phyloP scores from a whole-genome alignment of 2,888 invertebrate genomes.

The Trachelus iudaicus region DNA sequence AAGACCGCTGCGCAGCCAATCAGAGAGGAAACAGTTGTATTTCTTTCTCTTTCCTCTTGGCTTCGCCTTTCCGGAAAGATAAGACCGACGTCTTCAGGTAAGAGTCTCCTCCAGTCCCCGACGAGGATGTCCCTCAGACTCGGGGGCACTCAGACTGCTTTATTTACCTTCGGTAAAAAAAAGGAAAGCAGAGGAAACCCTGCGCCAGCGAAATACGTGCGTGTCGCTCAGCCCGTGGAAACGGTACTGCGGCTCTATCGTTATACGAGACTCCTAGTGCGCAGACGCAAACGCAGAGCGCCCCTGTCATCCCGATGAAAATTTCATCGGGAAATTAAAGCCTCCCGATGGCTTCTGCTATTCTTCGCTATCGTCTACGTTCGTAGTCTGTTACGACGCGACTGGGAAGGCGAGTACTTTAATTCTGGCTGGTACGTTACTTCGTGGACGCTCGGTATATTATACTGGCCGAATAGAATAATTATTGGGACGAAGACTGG shows the following conservation, averaged over 20 bases:
- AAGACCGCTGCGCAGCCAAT: not conserved
- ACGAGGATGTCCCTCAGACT: not conserved
- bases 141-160: not conserved
- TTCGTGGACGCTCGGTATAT: not conserved
- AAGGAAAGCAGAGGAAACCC: not conserved
- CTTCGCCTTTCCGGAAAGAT: not conserved
- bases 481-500: not conserved
- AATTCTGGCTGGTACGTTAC: not conserved
- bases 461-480: not conserved
- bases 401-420: not conserved
- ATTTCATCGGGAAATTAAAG: not conserved
- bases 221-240: conserved; percentile 34
- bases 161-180: not conserved
- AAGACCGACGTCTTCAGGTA: not conserved
- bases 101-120: not conserved
- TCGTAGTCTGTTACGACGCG: not conserved
- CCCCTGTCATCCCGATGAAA: conserved; percentile 19
- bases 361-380: not conserved
- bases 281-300: conserved; percentile 30
- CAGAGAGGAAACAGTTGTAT: not conserved
- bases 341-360: not conserved
- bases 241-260: conserved; percentile 53
- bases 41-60: not conserved
- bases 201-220: not conserved
- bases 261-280: conserved; percentile 22